These are phyloP conservation scores for Synanthedon myopaeformis DNA, from an alignment of 2,888 invertebrate genomes.

Conservation along the genomic window DNA sequence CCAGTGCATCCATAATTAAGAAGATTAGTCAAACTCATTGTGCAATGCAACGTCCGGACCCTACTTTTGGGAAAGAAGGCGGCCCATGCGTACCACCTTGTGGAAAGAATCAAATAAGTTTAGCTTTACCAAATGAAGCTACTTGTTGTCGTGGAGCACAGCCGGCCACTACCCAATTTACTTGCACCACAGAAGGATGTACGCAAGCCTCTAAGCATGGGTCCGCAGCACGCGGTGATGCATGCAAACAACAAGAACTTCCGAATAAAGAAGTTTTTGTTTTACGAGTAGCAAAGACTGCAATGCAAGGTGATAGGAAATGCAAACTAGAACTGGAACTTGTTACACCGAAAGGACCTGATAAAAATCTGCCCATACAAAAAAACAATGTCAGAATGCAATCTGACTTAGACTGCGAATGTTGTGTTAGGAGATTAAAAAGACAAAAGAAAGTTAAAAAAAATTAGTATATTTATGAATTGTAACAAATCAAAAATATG, in stretches of 20 bases:
- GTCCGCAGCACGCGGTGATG: slow-evolving; percentile 34
- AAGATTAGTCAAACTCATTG: slow-evolving; percentile 61
- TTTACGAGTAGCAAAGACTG: slow-evolving; percentile 77
- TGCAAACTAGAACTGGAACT: slow-evolving; percentile 75
- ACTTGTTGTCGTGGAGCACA: slow-evolving; percentile 42
- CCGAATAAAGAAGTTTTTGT: slow-evolving; percentile 72
- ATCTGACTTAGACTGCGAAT: slow-evolving; percentile 48
- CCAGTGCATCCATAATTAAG: slow-evolving; percentile 48
- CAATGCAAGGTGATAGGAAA: slow-evolving; percentile 73
- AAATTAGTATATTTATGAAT: not conserved
- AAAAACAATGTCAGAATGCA: slow-evolving; percentile 39
- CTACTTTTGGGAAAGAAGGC: slow-evolving; percentile 20
- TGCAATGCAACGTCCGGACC: slow-evolving; percentile 44
- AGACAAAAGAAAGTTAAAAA: slow-evolving; percentile 14
- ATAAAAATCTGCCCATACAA: slow-evolving; percentile 62
- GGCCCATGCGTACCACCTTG: slow-evolving; percentile 46
- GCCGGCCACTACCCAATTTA: slow-evolving; percentile 48
- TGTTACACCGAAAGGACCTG: slow-evolving; percentile 74
- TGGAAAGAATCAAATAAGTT: slow-evolving; percentile 55
- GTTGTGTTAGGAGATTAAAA: slow-evolving; percentile 31
- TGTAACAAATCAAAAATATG: not conserved
- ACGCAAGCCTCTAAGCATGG: slow-evolving; percentile 38
- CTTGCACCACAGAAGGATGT: slow-evolving; percentile 60
- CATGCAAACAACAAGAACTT: slow-evolving; percentile 41
- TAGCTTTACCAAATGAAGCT: slow-evolving; percentile 43